Evolutionary conservation across 2,113 vertebrate genomes (phyloP), one percentile per base, ranked within the genome.

Genomic region (Coreoperca whiteheadi): DNA sequence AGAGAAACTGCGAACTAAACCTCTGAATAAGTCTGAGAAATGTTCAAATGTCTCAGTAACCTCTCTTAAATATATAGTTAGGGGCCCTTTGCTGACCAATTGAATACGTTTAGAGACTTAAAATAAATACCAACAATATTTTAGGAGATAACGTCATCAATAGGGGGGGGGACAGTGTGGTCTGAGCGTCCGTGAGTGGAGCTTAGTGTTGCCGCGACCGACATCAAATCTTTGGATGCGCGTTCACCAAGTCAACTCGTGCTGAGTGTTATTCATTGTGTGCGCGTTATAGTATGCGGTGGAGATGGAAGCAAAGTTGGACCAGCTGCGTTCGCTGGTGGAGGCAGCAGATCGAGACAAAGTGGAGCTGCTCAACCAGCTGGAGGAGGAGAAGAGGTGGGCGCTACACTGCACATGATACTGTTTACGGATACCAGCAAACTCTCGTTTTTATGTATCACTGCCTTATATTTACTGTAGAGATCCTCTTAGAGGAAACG

Each of bases 371-470:
- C 95, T 99, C 50, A 99, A 99, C 90, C 98, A 99, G 75, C 95
- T 99, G 8, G 98, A 99, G 88, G 98, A 99, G 85, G 98, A 99
- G 91, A 99, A 97, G 87, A 98, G 98, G 98, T 98, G 53, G 65
- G 81, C 28, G 76, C 25, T 66, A 39, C 1, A 73, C 56, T 12
- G 37, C 28, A 32, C 21, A 9, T 3, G 5, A 41, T 2, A 0
- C 50, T 32, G 74, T 20, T 8, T 0, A 8, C 2, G 2, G 46
- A 25, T 0, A 9, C 2, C 6, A 1, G 16, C 56, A 12, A 6
- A 4, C 4, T 28, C n/a, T n/a, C n/a, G 69, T 72, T 39, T 25
- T 32, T 2, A 15, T 59, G 23, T 25, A 1, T 41, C 50, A 39
- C 30, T 18, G 21, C 53, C 4, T 46, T 9, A 56, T 65, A 11